Evolutionary conservation across 1,140 invertebrate genomes (phyloP).

Genomic region (Heliconius himera): DNA sequence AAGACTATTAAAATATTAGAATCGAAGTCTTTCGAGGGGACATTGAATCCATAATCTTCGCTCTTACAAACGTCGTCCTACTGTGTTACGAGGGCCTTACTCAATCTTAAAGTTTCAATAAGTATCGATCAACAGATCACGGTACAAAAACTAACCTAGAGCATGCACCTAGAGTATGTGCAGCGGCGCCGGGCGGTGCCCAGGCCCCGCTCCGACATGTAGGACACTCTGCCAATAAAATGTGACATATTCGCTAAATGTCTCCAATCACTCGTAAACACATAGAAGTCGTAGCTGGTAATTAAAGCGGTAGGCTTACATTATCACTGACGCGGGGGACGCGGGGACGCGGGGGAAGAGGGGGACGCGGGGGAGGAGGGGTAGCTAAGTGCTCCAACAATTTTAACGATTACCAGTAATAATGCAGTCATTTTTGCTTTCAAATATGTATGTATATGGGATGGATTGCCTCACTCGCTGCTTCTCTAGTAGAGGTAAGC

Average conservation of each 20-base stretch:
- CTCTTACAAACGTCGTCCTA: no score
- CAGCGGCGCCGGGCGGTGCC: slow-evolving; percentile 21
- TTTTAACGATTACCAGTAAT: not conserved
- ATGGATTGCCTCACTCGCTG: not conserved
- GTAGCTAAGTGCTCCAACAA: not conserved
- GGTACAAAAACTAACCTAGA: slow-evolving; percentile 6
- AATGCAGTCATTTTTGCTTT: not conserved
- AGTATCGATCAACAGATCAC: slow-evolving; percentile 19
- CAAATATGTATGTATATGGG: not conserved
- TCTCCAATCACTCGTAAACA: not conserved
- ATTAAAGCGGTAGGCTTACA: not conserved
- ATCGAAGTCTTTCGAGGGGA: no score
- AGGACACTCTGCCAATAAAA: not conserved
- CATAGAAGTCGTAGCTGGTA: not conserved
- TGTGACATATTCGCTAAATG: not conserved
- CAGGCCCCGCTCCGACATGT: not conserved
- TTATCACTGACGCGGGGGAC: not conserved
- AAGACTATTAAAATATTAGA: no score
- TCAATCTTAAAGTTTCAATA: not conserved
- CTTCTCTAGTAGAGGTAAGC: no score
- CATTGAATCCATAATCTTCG: no score
- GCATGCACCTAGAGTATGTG: no score
- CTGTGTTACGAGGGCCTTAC: no score
- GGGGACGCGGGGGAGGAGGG: no score
- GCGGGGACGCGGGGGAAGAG: no score